Percentiles rank a stretch among this genome's conserved stretches.
phyloP scores from a whole-genome alignment of 1,140 invertebrate genomes.

The Micrasema minimum region DNA sequence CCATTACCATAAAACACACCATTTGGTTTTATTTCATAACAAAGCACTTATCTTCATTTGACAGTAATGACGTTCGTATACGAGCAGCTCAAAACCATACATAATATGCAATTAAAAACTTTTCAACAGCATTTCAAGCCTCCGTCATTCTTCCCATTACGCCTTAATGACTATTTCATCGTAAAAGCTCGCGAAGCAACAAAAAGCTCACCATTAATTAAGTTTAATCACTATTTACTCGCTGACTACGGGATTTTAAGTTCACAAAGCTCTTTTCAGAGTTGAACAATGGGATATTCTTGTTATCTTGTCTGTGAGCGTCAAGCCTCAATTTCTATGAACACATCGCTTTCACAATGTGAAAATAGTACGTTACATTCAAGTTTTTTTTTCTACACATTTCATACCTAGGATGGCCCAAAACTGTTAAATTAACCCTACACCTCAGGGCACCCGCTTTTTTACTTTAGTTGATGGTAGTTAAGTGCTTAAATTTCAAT shows the following conservation, averaged over 20 bases:
- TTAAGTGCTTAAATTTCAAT: too few species aligned
- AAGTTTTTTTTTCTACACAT: too few species aligned
- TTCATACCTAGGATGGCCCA: too few species aligned
- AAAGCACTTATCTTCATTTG: slow-evolving; percentile 14
- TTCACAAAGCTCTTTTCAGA: slow-evolving; percentile 34
- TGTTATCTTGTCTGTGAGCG: slow-evolving; percentile 42
- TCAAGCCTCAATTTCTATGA: slow-evolving; percentile 7
- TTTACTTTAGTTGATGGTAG: too few species aligned
- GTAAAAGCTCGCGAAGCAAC: slow-evolving; percentile 26
- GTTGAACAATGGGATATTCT: slow-evolving; percentile 44
- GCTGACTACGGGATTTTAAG: slow-evolving; percentile 23
- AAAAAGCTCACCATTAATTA: slow-evolving; percentile 32
- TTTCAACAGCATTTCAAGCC: slow-evolving; percentile 11
- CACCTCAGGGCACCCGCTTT: too few species aligned
- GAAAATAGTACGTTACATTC: too few species aligned
- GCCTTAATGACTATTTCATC: slow-evolving; percentile 27
- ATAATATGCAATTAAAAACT: slow-evolving; percentile 28
- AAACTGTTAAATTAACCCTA: too few species aligned
- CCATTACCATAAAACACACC: slow-evolving; percentile 8
- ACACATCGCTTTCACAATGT: too few species aligned
- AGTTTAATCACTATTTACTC: slow-evolving; percentile 44
- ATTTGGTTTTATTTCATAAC: slow-evolving; percentile 2
- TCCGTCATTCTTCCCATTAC: slow-evolving; percentile 26
- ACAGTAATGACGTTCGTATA: slow-evolving; percentile 12
- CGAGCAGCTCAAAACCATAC: slow-evolving; percentile 24